Conservation (phyloP, 1,140 invertebrate species). For the Drosophila yakuba region DNA sequence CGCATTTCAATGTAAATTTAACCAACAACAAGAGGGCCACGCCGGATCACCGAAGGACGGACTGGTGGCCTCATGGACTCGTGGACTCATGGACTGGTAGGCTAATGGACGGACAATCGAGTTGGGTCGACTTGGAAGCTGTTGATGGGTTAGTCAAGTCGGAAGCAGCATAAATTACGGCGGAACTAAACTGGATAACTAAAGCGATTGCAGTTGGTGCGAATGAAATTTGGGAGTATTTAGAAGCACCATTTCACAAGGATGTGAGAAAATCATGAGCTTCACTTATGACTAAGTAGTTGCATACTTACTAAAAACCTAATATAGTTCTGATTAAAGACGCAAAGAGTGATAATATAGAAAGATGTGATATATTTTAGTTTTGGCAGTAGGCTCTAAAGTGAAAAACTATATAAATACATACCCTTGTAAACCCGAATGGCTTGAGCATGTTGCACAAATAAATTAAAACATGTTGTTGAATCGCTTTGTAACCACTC, state of each 20-base stretch:
- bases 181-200: slow-evolving; percentile 10
- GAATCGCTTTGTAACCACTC: background rate
- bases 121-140: slow-evolving; percentile 34
- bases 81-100: background rate
- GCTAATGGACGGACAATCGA: background rate
- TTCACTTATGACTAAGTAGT: too few species aligned
- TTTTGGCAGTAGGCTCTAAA: background rate
- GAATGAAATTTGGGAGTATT: background rate
- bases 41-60: slow-evolving; percentile 7
- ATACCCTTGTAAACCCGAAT: background rate
- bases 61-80: background rate
- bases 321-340: too few species aligned
- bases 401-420: too few species aligned
- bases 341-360: background rate
- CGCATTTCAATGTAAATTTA: slow-evolving; percentile 83
- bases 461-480: slow-evolving; percentile 1
- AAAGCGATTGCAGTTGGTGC: slow-evolving; percentile 20
- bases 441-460: background rate
- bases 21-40: slow-evolving; percentile 69
- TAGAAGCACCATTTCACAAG: too few species aligned
- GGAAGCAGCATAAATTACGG: slow-evolving; percentile 45
- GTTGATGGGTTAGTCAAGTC: slow-evolving; percentile 18
- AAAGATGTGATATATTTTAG: background rate
- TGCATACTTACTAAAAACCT: too few species aligned
- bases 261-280: background rate